A percentile compares a stretch with the other conserved stretches of the same genome.
phyloP scores from a whole-genome alignment of 35 echinoderm and acorn worm species.

The Holothuria glaberrima region DNA sequence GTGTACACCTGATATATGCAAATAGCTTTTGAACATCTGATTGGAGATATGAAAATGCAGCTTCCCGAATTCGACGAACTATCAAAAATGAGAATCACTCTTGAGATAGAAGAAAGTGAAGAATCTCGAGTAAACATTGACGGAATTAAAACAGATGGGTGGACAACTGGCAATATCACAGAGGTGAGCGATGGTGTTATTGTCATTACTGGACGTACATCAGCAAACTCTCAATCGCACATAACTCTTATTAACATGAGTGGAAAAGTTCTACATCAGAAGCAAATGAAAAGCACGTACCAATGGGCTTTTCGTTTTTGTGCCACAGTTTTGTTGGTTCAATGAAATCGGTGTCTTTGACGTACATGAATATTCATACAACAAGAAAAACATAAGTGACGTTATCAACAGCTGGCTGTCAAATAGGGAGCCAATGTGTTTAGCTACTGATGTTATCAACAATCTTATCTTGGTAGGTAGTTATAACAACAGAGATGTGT shows the following conservation, averaged over 20 bases:
- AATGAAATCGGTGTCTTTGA: conserved; percentile 16
- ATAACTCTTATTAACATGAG: neutral
- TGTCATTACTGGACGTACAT: neutral
- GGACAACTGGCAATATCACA: neutral
- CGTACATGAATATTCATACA: neutral
- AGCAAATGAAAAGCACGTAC: neutral
- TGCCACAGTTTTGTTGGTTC: neutral
- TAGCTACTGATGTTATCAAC: neutral
- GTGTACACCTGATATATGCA: no score
- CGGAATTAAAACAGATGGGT: no score
- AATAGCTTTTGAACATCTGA: neutral
- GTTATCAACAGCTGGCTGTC: neutral
- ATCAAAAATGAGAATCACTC: neutral
- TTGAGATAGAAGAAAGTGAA: no score
- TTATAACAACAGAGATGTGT: neutral
- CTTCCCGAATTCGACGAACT: neutral
- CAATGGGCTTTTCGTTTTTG: neutral
- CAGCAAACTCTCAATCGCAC: neutral
- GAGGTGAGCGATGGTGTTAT: neutral
- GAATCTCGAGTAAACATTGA: no score
- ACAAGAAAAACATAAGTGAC: no score
- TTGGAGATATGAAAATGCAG: neutral
- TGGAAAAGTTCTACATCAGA: neutral
- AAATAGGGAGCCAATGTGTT: neutral
- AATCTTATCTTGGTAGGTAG: neutral